These are phyloP conservation scores for Syndactyla subalaris DNA, from an alignment of 2,797 vertebrate species.

Conservation along the genomic window DNA sequence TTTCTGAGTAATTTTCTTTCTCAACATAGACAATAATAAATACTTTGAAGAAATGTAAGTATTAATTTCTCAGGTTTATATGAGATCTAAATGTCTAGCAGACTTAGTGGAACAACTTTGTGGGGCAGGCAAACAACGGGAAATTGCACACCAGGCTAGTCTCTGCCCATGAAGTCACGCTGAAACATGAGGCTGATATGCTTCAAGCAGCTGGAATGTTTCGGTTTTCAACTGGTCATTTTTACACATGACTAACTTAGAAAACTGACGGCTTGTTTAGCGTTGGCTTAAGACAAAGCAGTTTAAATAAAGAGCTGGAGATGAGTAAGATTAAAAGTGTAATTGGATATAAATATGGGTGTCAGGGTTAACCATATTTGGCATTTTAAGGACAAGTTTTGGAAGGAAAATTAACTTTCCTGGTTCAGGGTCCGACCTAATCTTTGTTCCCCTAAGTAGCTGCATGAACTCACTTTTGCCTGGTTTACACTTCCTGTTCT, in stretches of 20 bases:
- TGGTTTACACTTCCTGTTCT: background rate
- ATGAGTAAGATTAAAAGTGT: background rate
- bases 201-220: slow-evolving; percentile 12
- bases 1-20: background rate
- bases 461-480: background rate
- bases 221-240: background rate
- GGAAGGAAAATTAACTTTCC: background rate
- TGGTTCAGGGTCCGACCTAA: background rate
- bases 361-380: background rate
- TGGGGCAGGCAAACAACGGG: background rate
- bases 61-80: background rate
- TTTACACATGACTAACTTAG: background rate
- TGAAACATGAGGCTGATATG: slow-evolving; percentile 9
- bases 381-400: background rate
- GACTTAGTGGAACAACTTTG: background rate
- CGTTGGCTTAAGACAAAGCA: slow-evolving; percentile 3
- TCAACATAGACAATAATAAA: background rate
- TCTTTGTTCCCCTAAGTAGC: background rate
- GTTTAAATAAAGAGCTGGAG: background rate
- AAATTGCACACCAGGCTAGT: background rate
- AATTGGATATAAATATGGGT: background rate
- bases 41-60: background rate
- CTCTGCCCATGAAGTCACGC: background rate
- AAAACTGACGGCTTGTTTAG: slow-evolving; percentile 27
- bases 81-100: background rate